Evolutionary conservation across 1,140 invertebrate species (phyloP).

Genomic region (Campoletis sonorensis): DNA sequence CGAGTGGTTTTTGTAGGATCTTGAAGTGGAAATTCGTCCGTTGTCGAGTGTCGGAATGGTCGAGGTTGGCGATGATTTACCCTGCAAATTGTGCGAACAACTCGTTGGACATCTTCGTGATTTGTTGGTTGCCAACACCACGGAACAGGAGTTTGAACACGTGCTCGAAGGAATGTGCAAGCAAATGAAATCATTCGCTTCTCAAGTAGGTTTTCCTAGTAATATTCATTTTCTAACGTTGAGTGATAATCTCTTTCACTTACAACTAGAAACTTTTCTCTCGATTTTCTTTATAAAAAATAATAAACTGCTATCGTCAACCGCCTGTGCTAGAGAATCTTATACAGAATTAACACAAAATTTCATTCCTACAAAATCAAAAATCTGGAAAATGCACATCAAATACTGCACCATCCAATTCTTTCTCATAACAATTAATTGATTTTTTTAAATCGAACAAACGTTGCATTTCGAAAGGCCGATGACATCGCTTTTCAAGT

Average conservation of each 20-base stretch:
- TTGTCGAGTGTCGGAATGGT: constrained; percentile 78
- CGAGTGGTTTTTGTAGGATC: constrained; percentile 48
- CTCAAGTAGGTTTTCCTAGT: constrained; percentile 69
- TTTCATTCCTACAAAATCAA: too few species aligned
- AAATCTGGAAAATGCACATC: too few species aligned
- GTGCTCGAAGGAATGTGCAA: constrained; percentile 88
- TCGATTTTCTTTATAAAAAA: background rate
- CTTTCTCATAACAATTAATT: too few species aligned
- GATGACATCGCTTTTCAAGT: too few species aligned
- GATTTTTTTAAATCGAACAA: too few species aligned
- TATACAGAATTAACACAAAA: too few species aligned
- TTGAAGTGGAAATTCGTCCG: constrained; percentile 78
- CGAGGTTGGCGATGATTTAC: constrained; percentile 81
- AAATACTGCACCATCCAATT: too few species aligned
- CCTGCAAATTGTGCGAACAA: constrained; percentile 91
- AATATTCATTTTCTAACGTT: background rate
- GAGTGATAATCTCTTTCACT: background rate
- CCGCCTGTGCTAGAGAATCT: too few species aligned
- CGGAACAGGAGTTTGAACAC: constrained; percentile 87
- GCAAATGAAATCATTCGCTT: constrained; percentile 82
- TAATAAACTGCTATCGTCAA: background rate
- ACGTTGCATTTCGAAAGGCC: too few species aligned
- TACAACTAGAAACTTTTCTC: background rate
- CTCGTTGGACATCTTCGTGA: constrained; percentile 87
- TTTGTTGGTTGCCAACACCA: constrained; percentile 90